A percentile compares a stretch with the other conserved stretches of the same genome.
Evolutionary conservation across 2,797 vertebrate species (phyloP).

Genomic region (Sebastes reedi): DNA sequence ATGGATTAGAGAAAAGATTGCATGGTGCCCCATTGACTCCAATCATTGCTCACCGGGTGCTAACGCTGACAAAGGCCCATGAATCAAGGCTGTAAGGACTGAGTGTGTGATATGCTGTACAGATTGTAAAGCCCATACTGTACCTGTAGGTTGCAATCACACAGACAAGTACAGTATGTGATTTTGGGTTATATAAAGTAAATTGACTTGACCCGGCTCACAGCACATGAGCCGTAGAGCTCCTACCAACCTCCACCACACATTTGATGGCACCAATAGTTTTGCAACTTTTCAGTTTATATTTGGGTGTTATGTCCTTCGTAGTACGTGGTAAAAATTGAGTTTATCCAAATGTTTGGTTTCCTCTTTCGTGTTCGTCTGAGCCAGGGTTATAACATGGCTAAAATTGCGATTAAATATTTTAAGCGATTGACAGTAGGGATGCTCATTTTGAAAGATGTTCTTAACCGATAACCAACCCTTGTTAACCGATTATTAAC

Average conservation of each 20-base stretch:
- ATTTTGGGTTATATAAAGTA: not conserved
- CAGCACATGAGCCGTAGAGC: not conserved
- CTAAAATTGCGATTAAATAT: no score
- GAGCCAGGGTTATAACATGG: rapidly evolving
- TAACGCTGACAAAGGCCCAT: not conserved
- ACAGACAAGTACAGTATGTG: not conserved
- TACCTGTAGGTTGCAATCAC: not conserved
- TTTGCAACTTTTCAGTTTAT: no score
- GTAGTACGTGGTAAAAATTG: no score
- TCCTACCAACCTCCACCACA: not conserved
- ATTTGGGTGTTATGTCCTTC: no score
- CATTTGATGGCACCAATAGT: no score
- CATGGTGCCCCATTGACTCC: not conserved
- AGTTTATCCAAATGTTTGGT: no score
- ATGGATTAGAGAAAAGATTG: not conserved
- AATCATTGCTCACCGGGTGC: not conserved
- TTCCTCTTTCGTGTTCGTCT: no score
- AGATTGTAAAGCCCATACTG: not conserved
- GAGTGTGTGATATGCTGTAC: not conserved
- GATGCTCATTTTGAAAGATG: no score
- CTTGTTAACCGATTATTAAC: no score
- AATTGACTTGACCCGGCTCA: not conserved
- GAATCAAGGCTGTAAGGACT: not conserved
- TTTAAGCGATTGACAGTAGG: no score
- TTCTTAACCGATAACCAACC: no score